Conservation (phyloP, 2,113 vertebrate species). For the Notarius quadriscutis region DNA sequence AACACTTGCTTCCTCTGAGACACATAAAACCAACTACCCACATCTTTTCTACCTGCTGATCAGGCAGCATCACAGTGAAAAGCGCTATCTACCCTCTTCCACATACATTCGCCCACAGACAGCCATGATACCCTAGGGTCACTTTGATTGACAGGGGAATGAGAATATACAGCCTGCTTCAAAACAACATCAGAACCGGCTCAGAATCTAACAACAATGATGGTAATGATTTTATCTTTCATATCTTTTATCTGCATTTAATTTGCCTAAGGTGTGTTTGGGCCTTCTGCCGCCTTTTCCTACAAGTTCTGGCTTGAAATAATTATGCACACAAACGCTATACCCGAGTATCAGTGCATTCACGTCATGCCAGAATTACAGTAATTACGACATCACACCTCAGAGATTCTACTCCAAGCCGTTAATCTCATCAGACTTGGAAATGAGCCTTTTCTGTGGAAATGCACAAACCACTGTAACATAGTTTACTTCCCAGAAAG, state of each 20-base stretch:
- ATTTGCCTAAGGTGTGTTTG: neutral
- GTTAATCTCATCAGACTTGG: slow-evolving; percentile 5
- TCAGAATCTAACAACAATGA: neutral
- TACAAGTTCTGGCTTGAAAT: neutral
- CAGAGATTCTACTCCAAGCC: neutral
- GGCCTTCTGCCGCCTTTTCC: neutral
- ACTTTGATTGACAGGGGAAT: neutral
- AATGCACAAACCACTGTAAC: neutral
- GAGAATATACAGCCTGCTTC: neutral
- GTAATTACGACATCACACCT: slow-evolving; percentile 16
- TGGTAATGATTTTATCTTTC: neutral
- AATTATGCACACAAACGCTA: neutral
- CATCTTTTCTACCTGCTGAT: neutral
- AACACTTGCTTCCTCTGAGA: neutral
- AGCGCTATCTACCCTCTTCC: neutral
- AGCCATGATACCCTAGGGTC: neutral
- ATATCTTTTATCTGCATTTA: neutral
- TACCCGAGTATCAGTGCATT: neutral
- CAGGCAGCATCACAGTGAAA: neutral
- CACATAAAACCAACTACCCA: neutral
- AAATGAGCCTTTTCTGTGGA: slow-evolving; percentile 7
- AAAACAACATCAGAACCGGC: too few relatives aligned
- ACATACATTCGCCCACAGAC: neutral
- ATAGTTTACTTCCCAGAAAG: neutral
- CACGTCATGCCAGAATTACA: neutral